A percentile compares a stretch with the other conserved stretches of the same genome.
Evolutionary conservation across 1,140 invertebrate species (phyloP).

Genomic region (Drosophila azteca): DNA sequence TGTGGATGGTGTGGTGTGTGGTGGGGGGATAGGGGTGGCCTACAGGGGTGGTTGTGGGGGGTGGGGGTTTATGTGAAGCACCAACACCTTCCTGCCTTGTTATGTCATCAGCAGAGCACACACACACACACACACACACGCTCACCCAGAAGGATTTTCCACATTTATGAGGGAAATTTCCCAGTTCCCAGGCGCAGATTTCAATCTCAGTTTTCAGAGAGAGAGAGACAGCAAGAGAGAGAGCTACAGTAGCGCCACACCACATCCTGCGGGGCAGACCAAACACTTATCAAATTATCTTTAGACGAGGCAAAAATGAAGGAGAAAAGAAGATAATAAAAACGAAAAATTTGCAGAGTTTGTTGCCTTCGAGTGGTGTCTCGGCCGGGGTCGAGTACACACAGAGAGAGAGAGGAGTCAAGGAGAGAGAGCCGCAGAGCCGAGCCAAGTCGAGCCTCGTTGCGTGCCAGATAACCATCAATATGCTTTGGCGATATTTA

Average conservation of each 20-base stretch:
- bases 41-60: no score
- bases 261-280: slow-evolving; percentile 44
- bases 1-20: no score
- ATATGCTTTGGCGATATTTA: slow-evolving; percentile 80
- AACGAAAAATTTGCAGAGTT: slow-evolving; percentile 19
- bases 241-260: slow-evolving; percentile 53
- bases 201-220: slow-evolving; percentile 11
- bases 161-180: slow-evolving; percentile 2
- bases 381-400: slow-evolving; percentile 5
- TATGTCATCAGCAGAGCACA: background rate
- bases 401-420: slow-evolving; percentile 1
- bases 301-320: slow-evolving; percentile 9
- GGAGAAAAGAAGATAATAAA: background rate
- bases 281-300: slow-evolving; percentile 80
- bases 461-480: slow-evolving; percentile 78
- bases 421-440: slow-evolving; percentile 6
- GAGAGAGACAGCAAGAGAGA: no score
- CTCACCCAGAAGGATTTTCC: background rate
- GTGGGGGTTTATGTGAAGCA: background rate
- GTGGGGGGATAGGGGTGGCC: no score
- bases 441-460: slow-evolving; percentile 29
- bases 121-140: no score
- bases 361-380: background rate
- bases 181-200: slow-evolving; percentile 2
- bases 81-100: background rate